Evolutionary conservation across 1,140 invertebrate genomes (phyloP).

Genomic region (Drosophila prosaltans): DNA sequence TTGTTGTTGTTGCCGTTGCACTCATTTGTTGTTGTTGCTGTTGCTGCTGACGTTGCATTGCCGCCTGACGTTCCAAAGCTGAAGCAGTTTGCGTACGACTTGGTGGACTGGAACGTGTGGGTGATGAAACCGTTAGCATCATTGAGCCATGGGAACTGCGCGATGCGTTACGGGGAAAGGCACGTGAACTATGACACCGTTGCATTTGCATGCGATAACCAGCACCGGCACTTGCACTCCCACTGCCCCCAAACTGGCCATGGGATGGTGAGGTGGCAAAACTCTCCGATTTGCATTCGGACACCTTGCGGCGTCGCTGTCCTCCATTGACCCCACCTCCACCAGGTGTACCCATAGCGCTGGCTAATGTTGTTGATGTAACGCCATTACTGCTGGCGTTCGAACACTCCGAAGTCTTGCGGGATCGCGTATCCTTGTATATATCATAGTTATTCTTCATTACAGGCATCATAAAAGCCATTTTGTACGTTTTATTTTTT

Average conservation of each 20-base stretch:
- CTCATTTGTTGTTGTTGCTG: constrained; percentile 55
- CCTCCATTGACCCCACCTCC: constrained; percentile 77
- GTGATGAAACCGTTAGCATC: constrained; percentile 86
- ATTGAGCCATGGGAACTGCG: constrained; percentile 85
- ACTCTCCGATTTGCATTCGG: constrained; percentile 91
- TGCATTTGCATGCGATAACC: constrained; percentile 84
- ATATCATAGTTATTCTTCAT: constrained; percentile 96
- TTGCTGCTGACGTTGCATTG: constrained; percentile 84
- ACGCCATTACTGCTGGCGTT: constrained; percentile 73
- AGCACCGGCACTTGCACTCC: constrained; percentile 86
- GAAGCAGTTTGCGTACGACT: constrained; percentile 65
- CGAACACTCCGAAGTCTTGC: constrained; percentile 89
- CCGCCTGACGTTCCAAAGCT: constrained; percentile 83
- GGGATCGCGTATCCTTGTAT: constrained; percentile 90
- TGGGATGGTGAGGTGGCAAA: constrained; percentile 89
- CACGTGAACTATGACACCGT: constrained; percentile 68
- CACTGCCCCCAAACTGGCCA: constrained; percentile 83
- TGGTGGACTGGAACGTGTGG: constrained; percentile 83
- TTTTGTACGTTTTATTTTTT: constrained; percentile 80
- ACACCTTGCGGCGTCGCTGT: constrained; percentile 89
- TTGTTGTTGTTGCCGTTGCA: constrained; percentile 64
- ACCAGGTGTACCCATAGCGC: constrained; percentile 56
- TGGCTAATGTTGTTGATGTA: constrained; percentile 81
- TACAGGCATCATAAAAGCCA: constrained; percentile 97
- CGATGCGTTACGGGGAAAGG: constrained; percentile 85